Percentiles rank a stretch among this genome's conserved stretches.
Conservation (phyloP, 2,888 invertebrate species). For the Drosophila vallismaia region DNA sequence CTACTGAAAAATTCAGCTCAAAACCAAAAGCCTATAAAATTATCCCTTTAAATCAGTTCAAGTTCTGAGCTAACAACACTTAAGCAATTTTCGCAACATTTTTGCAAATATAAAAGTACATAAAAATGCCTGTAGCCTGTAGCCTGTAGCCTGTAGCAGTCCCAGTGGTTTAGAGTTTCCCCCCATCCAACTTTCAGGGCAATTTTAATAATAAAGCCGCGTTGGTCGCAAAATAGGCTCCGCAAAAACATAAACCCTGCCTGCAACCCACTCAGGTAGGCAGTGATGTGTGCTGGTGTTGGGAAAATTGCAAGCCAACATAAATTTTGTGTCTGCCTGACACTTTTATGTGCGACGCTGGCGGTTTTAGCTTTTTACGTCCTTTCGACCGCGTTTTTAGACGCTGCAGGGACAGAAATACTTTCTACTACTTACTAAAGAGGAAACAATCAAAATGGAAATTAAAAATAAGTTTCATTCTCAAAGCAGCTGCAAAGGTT, state of each 20-base stretch:
- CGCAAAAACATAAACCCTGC: slow-evolving; percentile 25
- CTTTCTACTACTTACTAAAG: not conserved
- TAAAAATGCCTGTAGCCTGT: slow-evolving; percentile 6
- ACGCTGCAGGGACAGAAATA: slow-evolving; percentile 10
- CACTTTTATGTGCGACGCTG: slow-evolving; percentile 63
- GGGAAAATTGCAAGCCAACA: slow-evolving; percentile 54
- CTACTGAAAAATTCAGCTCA: not conserved
- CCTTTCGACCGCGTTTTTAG: slow-evolving; percentile 39
- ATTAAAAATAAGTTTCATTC: not conserved
- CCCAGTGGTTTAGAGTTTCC: slow-evolving; percentile 25
- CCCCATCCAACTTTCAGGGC: slow-evolving; percentile 27
- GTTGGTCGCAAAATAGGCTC: slow-evolving; percentile 30
- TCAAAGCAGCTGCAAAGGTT: not conserved
- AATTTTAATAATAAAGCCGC: slow-evolving; percentile 49
- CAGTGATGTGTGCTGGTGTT: slow-evolving; percentile 25
- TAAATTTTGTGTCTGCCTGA: slow-evolving; percentile 62
- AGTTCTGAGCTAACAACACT: slow-evolving; percentile 7
- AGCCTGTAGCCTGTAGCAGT: slow-evolving; percentile 3
- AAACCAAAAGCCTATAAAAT: not conserved
- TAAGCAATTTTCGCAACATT: not conserved
- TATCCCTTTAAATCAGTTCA: slow-evolving; percentile 19
- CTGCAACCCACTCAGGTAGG: slow-evolving; percentile 9
- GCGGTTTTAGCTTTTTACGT: slow-evolving; percentile 53
- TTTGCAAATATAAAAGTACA: slow-evolving; percentile 1
- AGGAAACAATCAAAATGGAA: not conserved